Conservation (phyloP, 2,888 invertebrate genomes). For the Tinea semifulvella region DNA sequence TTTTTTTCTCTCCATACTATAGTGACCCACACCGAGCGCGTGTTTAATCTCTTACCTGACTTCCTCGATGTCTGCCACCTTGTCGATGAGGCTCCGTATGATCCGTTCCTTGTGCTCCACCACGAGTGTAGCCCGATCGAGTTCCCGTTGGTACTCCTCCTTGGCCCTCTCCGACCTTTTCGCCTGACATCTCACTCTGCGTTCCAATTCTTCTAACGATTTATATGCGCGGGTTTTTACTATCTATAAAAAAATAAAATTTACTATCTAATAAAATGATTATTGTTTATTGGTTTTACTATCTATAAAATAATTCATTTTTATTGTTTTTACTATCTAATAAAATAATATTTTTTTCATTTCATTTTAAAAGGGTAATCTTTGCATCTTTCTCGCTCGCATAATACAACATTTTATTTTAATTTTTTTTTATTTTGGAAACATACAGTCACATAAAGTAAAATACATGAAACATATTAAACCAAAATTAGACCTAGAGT, state of each 20-base stretch:
- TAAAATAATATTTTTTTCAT: too few species aligned
- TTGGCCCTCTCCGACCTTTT: constrained; percentile 42
- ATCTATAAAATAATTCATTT: too few species aligned
- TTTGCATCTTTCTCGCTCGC: too few species aligned
- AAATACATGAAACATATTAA: too few species aligned
- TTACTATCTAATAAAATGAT: too few species aligned
- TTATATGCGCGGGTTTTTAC: constrained; percentile 58
- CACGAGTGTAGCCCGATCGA: constrained; percentile 41
- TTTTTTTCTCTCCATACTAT: not conserved
- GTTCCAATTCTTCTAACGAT: constrained; percentile 56
- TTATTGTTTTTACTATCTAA: too few species aligned
- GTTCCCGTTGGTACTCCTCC: constrained; percentile 40
- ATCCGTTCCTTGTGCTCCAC: constrained; percentile 51
- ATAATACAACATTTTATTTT: too few species aligned
- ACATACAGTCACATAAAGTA: too few species aligned
- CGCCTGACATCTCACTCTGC: constrained; percentile 54
- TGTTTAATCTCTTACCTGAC: constrained; percentile 37
- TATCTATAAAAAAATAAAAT: constrained; percentile 29
- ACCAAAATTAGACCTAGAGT: too few species aligned
- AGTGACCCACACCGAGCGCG: not conserved
- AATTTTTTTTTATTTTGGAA: too few species aligned
- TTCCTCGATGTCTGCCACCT: constrained; percentile 55
- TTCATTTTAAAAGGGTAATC: too few species aligned
- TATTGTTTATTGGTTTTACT: too few species aligned
- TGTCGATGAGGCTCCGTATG: constrained; percentile 52